Evolutionary conservation across 2,113 vertebrate species (phyloP).

Genomic region (Aplodontia rufa): DNA sequence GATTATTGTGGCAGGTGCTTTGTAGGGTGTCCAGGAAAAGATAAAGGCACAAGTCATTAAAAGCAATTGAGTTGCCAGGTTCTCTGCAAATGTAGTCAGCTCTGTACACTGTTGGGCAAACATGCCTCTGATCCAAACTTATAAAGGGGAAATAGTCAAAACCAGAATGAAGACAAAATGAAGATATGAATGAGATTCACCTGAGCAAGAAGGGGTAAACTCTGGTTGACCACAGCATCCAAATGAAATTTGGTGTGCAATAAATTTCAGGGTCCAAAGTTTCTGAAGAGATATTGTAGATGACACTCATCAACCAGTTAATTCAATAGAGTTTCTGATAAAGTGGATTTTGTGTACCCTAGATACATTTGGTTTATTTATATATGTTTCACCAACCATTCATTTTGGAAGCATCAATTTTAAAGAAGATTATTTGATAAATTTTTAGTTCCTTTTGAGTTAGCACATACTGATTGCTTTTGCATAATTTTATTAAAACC

Average conservation of each 20-base stretch:
- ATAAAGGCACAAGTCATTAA: background rate
- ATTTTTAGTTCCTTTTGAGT: background rate
- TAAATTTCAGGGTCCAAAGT: background rate
- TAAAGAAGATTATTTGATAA: background rate
- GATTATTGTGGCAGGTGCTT: background rate
- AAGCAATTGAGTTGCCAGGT: background rate
- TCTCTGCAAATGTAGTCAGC: background rate
- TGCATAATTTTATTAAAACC: slow-evolving; percentile 32
- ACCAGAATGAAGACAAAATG: background rate
- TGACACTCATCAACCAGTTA: background rate
- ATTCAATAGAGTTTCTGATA: background rate
- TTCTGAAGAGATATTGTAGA: background rate
- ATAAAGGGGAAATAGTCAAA: background rate
- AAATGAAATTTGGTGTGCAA: background rate
- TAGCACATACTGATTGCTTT: background rate
- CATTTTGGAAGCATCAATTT: background rate
- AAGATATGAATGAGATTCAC: background rate
- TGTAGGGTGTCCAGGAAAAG: background rate
- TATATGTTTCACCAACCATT: background rate
- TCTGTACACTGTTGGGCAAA: background rate
- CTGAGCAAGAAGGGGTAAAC: background rate
- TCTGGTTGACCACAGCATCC: background rate
- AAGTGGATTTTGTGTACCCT: background rate
- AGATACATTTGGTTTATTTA: background rate
- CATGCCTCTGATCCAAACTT: background rate